Evolutionary conservation across 2,888 invertebrate species (phyloP), one percentile per base, ranked within the genome.

Genomic region (Drosophila melanosoma): DNA sequence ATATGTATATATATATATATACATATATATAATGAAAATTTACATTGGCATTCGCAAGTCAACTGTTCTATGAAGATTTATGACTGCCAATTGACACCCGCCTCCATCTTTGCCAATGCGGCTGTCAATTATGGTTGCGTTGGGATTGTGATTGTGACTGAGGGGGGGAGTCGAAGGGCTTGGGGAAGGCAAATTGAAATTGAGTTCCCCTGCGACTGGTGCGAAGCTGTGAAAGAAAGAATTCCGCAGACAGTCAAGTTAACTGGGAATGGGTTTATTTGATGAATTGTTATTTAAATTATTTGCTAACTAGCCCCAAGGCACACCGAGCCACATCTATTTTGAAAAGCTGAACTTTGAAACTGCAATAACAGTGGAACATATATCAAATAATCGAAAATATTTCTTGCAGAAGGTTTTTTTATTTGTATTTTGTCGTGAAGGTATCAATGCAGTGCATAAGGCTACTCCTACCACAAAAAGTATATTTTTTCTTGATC

Each of bases 31-130:
- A 86, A 90, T 89, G 89, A 83, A 87, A 79, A 74, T 86, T 69
- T 76, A 73, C 82, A 74, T 79, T 84, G 89, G 81, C 85, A 87
- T 82, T 85, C 89, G 82, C 61, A 71, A 90, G 89, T 83, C 82
- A 79, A 76, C 51, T 57, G 68, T 74, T 89, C 89, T 89, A 87
- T 89, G 90, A 90, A 90, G 87, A 87, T 87, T 87, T 87, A 87
- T 90, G 85, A 62, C 68, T 56, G 48, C 72, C 86, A 90, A 86
- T 86, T 86, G 90, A 90, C 86, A 81, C 66, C 72, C 77, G 73
- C 82, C 82, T 81, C 83, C 82, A 66, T 74, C 87, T 70, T 60
- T 69, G 52, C 69, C 68, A 69, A 70, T 69, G 57, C 72, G 71
- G 57, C 81, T 65, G 74, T 70, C 83, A 69, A 68, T 65, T 72